Conservation (phyloP, 2,888 invertebrate species). For the Abscondita cerata region DNA sequence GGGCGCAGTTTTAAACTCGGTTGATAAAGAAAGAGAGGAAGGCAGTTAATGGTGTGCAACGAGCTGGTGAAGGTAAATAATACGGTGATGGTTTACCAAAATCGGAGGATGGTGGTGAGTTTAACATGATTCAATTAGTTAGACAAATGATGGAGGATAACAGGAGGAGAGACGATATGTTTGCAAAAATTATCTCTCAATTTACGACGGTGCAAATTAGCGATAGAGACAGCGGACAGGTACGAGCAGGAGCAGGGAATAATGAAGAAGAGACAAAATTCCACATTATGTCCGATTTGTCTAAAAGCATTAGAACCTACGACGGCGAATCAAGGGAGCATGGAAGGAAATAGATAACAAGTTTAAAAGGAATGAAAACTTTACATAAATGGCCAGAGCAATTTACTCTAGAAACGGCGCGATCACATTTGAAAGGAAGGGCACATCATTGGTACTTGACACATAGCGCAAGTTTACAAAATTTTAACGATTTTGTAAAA, state of each 20-base stretch:
- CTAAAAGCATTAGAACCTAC: slow-evolving; percentile 12
- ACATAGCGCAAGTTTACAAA: slow-evolving; percentile 8
- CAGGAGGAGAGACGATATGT: slow-evolving; percentile 1
- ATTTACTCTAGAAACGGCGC: slow-evolving; percentile 32
- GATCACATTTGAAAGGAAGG: slow-evolving; percentile 21
- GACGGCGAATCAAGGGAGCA: slow-evolving; percentile 2
- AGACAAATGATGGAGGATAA: slow-evolving; percentile 63
- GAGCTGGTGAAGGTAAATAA: too few relatives aligned
- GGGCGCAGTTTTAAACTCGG: too few relatives aligned
- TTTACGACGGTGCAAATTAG: background rate
- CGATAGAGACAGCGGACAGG: too few relatives aligned
- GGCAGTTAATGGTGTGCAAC: too few relatives aligned
- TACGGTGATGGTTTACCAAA: too few relatives aligned
- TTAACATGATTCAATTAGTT: slow-evolving; percentile 60
- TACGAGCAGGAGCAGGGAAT: too few relatives aligned
- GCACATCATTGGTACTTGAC: background rate
- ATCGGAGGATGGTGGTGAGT: too few relatives aligned
- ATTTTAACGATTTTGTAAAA: background rate
- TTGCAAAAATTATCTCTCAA: background rate
- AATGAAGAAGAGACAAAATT: background rate
- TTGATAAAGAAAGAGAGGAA: too few relatives aligned
- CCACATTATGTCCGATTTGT: slow-evolving; percentile 18
- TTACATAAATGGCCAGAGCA: slow-evolving; percentile 30
- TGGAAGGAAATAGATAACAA: slow-evolving; percentile 12
- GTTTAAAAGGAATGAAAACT: slow-evolving; percentile 5